Evolutionary conservation across 1,140 invertebrate species (phyloP), one percentile per base, ranked within the genome.

Genomic region (Neoseiulus cucumeris): DNA sequence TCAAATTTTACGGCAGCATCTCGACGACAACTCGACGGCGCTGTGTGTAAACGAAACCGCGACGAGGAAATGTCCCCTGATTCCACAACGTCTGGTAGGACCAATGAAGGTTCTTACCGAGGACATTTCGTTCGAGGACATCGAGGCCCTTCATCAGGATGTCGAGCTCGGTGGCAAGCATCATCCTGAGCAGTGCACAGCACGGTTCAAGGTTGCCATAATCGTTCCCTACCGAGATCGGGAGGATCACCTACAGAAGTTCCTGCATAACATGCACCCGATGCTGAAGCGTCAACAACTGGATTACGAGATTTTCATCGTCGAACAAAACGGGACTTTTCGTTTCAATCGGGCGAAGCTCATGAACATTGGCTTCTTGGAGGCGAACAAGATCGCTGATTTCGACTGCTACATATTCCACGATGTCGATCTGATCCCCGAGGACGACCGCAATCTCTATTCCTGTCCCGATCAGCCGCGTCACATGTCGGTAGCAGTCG

Each of bases 321-420:
- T 81, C 5, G 81, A 83, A 73, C 80, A 83, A 73, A 59, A 59
- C 22, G 51, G 51, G 14, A 59, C 22, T 6, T 59, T 29, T 9
- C 51, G 81, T 17, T 97, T 96, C 74, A 96, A 96, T 75, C 81
- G 91, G 65, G 93, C 89, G 1, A 86, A 87, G 79, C 79, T 96
- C 51, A 88, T 96, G 84, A 97, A 97, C 76, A 84, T 95, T n/a
- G 93, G 91, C 7, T 95, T 85, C 75, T 80, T 82, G 42, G 91
- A 95, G 76, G 86, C 89, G 1, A 75, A 84, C 68, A 87, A 87
- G 73, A 76, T 83, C 42, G 81, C 82, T 44, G 78, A 82, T 44
- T 70, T 69, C 70, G 67, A 71, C 20, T 70, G 69, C 42, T 93
- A 92, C 76, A 84, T 95, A 68, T 95, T 95, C 77, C 91, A 96